phyloP scores from a whole-genome alignment of 2,797 vertebrate genomes.

The Lacerta viridis region DNA sequence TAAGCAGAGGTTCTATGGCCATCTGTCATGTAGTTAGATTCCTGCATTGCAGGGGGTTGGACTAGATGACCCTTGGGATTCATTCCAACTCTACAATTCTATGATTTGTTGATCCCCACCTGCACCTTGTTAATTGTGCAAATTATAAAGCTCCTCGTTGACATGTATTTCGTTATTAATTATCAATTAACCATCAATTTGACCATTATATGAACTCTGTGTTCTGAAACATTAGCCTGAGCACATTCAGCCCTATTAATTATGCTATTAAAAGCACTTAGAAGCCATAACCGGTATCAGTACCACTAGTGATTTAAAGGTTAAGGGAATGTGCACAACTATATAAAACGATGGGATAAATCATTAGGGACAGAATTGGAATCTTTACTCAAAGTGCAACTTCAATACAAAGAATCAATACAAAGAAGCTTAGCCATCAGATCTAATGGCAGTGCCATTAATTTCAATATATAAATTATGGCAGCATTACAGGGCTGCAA shows the following conservation, averaged over 20 bases:
- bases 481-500: background rate
- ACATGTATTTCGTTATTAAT: constrained; percentile 19
- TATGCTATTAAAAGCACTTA: background rate
- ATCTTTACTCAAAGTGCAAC: background rate
- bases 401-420: background rate
- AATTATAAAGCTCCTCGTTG: background rate
- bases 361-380: background rate
- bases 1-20: too few species aligned
- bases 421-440: background rate
- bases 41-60: too few species aligned
- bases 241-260: background rate
- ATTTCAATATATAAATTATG: background rate
- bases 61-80: too few species aligned
- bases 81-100: too few species aligned
- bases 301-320: background rate
- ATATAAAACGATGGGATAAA: background rate
- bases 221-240: background rate
- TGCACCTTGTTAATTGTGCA: background rate
- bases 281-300: background rate
- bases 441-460: background rate
- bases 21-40: too few species aligned
- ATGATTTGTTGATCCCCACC: background rate
- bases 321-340: background rate
- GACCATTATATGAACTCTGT: background rate
- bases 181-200: background rate